phyloP scores from a whole-genome alignment of 2,113 vertebrate genomes.

The Bungarus multicinctus region DNA sequence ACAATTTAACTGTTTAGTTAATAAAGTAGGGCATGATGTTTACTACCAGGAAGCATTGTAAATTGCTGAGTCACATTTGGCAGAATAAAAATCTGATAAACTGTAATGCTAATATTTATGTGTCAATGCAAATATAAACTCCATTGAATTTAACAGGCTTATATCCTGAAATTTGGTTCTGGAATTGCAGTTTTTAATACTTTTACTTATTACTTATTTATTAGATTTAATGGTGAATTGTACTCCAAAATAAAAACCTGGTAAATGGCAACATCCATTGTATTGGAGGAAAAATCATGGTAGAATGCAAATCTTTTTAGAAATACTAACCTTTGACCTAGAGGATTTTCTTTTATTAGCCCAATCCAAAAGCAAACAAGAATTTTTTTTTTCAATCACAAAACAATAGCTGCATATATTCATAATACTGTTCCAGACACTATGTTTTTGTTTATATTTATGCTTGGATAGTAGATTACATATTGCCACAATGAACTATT shows the following conservation, averaged over 20 bases:
- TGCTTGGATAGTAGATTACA: neutral
- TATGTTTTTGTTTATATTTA: neutral
- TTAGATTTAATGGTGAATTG: neutral
- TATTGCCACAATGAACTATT: constrained; percentile 13
- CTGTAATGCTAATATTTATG: neutral
- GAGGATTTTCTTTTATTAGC: neutral
- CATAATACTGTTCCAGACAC: neutral
- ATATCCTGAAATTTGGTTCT: neutral
- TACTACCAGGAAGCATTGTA: neutral
- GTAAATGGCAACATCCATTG: neutral
- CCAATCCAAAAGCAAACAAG: neutral
- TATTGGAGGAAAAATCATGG: neutral
- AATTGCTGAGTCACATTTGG: neutral
- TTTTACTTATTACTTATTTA: neutral
- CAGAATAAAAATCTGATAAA: neutral
- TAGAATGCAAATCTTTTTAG: neutral
- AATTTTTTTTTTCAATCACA: neutral
- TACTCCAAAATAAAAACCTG: neutral
- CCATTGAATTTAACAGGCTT: neutral
- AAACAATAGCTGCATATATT: neutral
- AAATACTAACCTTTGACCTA: neutral
- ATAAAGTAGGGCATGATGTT: neutral
- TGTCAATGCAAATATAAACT: neutral
- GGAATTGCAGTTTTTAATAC: neutral
- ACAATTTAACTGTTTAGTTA: neutral